Base-by-base conservation (phyloP, 1,140 invertebrate species). In the Magallana ariakensis region DNA sequence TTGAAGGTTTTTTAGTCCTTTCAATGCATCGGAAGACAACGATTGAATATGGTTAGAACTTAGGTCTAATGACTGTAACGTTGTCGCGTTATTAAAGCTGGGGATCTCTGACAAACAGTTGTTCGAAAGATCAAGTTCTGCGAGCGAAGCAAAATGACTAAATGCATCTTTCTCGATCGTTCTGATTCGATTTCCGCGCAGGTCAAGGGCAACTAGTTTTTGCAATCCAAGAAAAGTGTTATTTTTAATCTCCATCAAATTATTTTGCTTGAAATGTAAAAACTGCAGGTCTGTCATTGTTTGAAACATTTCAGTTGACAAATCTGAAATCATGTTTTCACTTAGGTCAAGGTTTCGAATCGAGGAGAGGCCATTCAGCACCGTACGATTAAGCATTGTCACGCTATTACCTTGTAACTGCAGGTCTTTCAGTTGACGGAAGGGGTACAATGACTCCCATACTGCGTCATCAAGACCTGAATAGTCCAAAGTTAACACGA, bases 101-200 rank as follows among this genome's bases (percentile, higher is more conserved):
- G 88, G 89, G 8, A 88, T n/a, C 11, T 70, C 46, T 11, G 13
- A 57, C 4, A 88, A 70, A 4, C 16, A 22, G 62, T 90, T 90
- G 58, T 87, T 56, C 5, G 88, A 90, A 6, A 89, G 46, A 56
- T 89, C 88, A 13, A 90, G 54, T 46, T 85, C 53, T 6, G 22
- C 8, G 1, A 90, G 55, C 13, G 75, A 16, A 13, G 11, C n/a
- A 55, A 86, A 57, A 16, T 26, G 33, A 33, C 16, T 26, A 11
- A 86, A 58, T 46, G 85, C 55, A 15, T 22, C 33, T 22, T 82
- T 53, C 19, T 86, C 85, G 53, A 81, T 66, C 9, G 56, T 26
- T 10, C 19, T 53, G 7, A 86, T 82, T 33, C 82, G 33, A 57
- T 86, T 86, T 16, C 60, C 80, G 19, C 66, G 55, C 3, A 88